Evolutionary conservation across 2,113 vertebrate genomes (phyloP).

Genomic region (Hypomesus transpacificus): DNA sequence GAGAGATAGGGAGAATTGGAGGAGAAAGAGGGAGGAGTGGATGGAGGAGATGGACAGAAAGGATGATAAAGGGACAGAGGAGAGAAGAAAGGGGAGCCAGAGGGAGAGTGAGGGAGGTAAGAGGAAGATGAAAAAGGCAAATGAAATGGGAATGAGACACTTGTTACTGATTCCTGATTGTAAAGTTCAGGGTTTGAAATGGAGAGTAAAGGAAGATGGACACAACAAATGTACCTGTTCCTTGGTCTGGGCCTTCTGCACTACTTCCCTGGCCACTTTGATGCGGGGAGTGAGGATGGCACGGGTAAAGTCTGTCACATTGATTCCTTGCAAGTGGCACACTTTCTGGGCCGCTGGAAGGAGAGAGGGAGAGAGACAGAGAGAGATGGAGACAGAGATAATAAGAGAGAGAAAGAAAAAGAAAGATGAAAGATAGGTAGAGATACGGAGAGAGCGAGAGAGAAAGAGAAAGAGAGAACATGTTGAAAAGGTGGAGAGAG

Average conservation of each 20-base stretch:
- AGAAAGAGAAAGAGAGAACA: not conserved
- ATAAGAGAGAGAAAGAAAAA: not conserved
- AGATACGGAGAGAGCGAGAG: not conserved
- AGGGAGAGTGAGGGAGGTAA: not conserved
- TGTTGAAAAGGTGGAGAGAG: too few relatives aligned
- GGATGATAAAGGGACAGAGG: not conserved
- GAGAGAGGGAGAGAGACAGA: not conserved
- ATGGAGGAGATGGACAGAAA: too few relatives aligned
- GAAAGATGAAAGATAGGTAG: not conserved
- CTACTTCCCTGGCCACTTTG: constrained; percentile 92
- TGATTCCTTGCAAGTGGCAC: constrained; percentile 92
- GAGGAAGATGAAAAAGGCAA: not conserved
- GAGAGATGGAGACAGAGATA: not conserved
- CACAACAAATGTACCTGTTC: constrained; percentile 79
- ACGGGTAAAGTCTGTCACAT: constrained; percentile 90
- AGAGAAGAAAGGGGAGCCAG: not conserved
- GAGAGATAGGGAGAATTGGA: not conserved
- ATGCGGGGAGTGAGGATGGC: constrained; percentile 90
- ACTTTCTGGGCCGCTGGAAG: constrained; percentile 91
- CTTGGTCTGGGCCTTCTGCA: constrained; percentile 97
- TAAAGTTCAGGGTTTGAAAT: not conserved
- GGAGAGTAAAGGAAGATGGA: not conserved
- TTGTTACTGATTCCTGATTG: not conserved
- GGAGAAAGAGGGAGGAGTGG: not conserved
- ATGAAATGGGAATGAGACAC: not conserved